These are phyloP conservation scores for Tetranychus cinnabarinus DNA, from an alignment of 1,140 invertebrate species.

Conservation along the genomic window DNA sequence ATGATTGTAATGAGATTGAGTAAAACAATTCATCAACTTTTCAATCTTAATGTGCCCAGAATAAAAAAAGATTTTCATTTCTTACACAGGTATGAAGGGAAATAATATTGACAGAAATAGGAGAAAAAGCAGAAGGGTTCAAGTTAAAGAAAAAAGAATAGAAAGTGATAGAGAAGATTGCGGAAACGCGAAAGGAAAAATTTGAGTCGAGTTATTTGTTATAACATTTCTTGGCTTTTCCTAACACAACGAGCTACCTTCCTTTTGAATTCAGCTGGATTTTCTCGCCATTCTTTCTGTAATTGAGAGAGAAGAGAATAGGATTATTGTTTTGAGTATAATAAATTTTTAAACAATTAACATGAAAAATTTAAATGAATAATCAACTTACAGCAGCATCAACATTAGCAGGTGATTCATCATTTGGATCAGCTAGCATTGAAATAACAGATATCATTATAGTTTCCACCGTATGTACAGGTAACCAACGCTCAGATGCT, in stretches of 20 bases:
- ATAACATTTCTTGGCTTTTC: conserved; percentile 66
- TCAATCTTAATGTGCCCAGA: too few species aligned
- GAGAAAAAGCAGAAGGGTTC: too few species aligned
- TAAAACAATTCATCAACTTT: too few species aligned
- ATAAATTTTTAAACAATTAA: too few species aligned
- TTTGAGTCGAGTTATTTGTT: not conserved
- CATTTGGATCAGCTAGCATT: conserved; percentile 98
- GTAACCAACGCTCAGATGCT: conserved; percentile 92
- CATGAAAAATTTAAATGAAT: not conserved
- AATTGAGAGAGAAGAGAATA: conserved; percentile 20
- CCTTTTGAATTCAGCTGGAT: conserved; percentile 85
- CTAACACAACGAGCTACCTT: conserved; percentile 90
- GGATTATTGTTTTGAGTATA: not conserved
- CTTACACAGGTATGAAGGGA: too few species aligned
- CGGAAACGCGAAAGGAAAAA: not conserved
- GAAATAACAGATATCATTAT: conserved; percentile 98
- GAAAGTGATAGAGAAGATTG: not conserved
- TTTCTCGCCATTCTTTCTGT: conserved; percentile 94
- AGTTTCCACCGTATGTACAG: conserved; percentile 97
- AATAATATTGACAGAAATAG: too few species aligned
- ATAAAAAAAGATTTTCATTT: too few species aligned
- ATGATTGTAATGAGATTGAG: too few species aligned
- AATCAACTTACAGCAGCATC: conserved; percentile 75
- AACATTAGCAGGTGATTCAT: conserved; percentile 98
- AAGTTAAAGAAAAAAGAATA: not conserved